phyloP scores from a whole-genome alignment of 2,797 vertebrate species.

The Clarias laeviceps region DNA sequence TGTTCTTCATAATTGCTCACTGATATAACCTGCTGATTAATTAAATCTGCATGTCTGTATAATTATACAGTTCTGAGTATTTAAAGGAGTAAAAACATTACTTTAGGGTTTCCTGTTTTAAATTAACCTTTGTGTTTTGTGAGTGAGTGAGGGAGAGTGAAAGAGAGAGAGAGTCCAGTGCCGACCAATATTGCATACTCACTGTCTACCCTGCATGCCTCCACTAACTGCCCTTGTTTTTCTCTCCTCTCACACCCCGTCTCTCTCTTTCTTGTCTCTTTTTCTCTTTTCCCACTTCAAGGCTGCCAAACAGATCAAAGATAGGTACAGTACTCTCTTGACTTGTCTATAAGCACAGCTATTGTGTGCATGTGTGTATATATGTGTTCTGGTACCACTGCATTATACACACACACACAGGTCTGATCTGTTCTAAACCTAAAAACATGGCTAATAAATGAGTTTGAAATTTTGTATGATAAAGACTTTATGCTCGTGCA shows the following conservation, averaged over 20 bases:
- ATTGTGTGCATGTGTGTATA: constrained; percentile 12
- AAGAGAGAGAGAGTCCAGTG: constrained; percentile 23
- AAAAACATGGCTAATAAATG: neutral
- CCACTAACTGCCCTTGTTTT: constrained; percentile 76
- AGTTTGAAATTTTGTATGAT: neutral
- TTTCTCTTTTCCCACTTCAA: constrained; percentile 75
- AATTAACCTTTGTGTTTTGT: neutral
- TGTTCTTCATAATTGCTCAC: neutral
- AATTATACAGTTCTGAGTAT: neutral
- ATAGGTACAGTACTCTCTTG: constrained; percentile 83
- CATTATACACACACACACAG: neutral
- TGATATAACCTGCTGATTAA: neutral
- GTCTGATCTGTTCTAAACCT: neutral
- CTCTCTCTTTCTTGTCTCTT: constrained; percentile 70
- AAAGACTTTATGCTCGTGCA: neutral
- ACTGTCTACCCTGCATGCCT: constrained; percentile 75
- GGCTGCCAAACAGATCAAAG: constrained; percentile 95
- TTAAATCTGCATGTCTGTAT: neutral
- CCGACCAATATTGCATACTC: constrained; percentile 67
- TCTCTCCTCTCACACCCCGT: constrained; percentile 71
- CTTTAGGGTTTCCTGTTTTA: neutral
- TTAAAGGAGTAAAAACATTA: neutral
- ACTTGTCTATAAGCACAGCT: constrained; percentile 22
- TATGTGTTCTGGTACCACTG: neutral
- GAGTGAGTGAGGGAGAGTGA: constrained; percentile 14